Evolutionary conservation across 2,797 vertebrate species (phyloP), one percentile per base, ranked within the genome.

Genomic region (Lates japonicus): DNA sequence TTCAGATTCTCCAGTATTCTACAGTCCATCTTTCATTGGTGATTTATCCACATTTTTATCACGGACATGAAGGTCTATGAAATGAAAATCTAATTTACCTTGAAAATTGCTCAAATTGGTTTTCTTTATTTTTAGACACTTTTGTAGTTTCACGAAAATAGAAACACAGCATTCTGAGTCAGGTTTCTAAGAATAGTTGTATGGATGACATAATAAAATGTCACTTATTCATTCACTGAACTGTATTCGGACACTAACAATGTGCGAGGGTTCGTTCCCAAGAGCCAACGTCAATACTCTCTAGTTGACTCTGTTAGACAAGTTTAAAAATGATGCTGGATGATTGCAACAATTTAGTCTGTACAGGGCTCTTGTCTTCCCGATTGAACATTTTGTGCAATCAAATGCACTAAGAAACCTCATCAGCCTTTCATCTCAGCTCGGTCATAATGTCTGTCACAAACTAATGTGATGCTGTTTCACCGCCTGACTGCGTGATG

Each of bases 371-470:
- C 70, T 90, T 76, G 54, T 65, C 55, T 82, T 69, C n/a, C n/a
- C 70, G 76, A 84, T 72, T 82, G 68, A 81, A 76, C 35, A 59
- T 72, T 65, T 25, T 29, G 19, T 63, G 44, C 67, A 90, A 85
- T 86, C 83, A 89, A 74, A 83, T 78, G 29, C 20, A 25, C 71
- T n/a, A n/a, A n/a, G n/a, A n/a, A n/a, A 83, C 44, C 78, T n/a
- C n/a, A n/a, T n/a, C n/a, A n/a, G n/a, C n/a, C n/a, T 90, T 90
- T 71, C 44, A 87, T 87, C 78, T 79, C 33, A 49, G 76, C 77
- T 82, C 0, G 25, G 61, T 69, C 58, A 83, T 83, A 74, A 35
- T 52, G 75, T 90, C 88, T 62, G 75, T 87, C 76, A 66, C 39
- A 78, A 82, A 88, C 66, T 57, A 17, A 22, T 22, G 17, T 19